These are phyloP conservation scores for Gryllus longicercus DNA, from an alignment of 2,888 invertebrate species.

Conservation along the genomic window DNA sequence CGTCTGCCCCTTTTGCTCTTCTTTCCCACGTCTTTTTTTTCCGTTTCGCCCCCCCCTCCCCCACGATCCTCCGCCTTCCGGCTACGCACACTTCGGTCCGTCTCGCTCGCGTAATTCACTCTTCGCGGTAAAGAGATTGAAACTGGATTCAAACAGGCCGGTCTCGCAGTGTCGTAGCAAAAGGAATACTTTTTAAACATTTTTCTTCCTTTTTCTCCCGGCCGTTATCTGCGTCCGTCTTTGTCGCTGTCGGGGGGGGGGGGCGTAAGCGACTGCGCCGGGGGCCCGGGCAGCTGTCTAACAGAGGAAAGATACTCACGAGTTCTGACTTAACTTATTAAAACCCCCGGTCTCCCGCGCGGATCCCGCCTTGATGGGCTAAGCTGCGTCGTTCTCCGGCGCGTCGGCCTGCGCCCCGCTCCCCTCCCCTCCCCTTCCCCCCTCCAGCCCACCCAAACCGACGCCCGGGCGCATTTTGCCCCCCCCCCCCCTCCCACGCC, in stretches of 20 bases:
- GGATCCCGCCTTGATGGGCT: not conserved
- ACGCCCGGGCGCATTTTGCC: no score
- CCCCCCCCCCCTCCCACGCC: no score
- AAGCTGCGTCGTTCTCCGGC: no score
- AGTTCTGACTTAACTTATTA: conserved; percentile 10
- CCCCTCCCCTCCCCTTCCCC: no score
- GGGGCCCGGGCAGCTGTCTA: not conserved
- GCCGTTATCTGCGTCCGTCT: not conserved
- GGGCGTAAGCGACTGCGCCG: not conserved
- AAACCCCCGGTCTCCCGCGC: not conserved
- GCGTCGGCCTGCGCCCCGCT: no score
- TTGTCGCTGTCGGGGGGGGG: not conserved
- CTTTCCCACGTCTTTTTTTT: no score
- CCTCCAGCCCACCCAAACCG: no score
- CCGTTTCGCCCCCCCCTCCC: not conserved
- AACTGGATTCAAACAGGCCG: conserved; percentile 2
- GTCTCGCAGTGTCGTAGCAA: conserved; percentile 3
- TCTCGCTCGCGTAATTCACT: not conserved
- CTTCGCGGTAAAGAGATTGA: conserved; percentile 17
- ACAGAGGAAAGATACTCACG: not conserved
- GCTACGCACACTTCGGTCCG: not conserved
- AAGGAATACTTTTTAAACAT: conserved; percentile 10
- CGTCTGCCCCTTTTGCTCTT: not conserved
- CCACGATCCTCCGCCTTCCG: not conserved
- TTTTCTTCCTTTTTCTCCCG: not conserved